Evolutionary conservation across 1,140 invertebrate genomes (phyloP), one percentile per base, ranked within the genome.

Genomic region (Tetragnatha versicolor): DNA sequence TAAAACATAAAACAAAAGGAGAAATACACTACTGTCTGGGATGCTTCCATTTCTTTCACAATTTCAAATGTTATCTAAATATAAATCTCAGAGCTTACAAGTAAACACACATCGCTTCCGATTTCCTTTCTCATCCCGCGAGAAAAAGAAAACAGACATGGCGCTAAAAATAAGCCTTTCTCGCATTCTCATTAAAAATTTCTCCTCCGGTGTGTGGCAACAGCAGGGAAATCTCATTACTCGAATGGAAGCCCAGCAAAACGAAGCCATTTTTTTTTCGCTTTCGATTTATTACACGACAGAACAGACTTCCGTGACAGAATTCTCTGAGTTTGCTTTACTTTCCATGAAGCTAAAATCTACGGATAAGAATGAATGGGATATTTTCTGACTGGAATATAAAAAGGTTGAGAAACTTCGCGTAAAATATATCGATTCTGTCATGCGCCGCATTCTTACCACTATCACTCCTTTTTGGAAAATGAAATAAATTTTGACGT

Each of bases 181-280:
- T 60, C 49, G 69, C 17, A 73, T 73, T 73, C 69, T 73, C 69
- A 73, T 73, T 73, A 73, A 73, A 73, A 72, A 58, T 60, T 72
- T 72, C 12, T 42, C 27, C 31, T 20, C n/a, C 29, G 35, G n/a
- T 37, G 42, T 25, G 12, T 45, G 37, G 69, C 69, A 72, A 42
- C 51, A 73, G 37, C 53, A 31, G 51, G 49, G 45, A 60, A 73
- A 73, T 60, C 69, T 73, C 69, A 73, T 73, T 73, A 73, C 47
- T 60, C 27, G 49, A 73, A 45, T n/a, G 69, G 51, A 55, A 73
- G 53, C 20, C n/a, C n/a, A 47, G 3, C 20, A 60, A 66, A 60
- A 73, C 31, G 65, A 22, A 60, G 45, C n/a, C 47, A 39, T 60
- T 58, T 39, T 73, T 53, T 7, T 20, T 45, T 22, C 5, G 4